Evolutionary conservation across 2,113 vertebrate genomes (phyloP), one percentile per base, ranked within the genome.

Genomic region (Bufo gargarizans): DNA sequence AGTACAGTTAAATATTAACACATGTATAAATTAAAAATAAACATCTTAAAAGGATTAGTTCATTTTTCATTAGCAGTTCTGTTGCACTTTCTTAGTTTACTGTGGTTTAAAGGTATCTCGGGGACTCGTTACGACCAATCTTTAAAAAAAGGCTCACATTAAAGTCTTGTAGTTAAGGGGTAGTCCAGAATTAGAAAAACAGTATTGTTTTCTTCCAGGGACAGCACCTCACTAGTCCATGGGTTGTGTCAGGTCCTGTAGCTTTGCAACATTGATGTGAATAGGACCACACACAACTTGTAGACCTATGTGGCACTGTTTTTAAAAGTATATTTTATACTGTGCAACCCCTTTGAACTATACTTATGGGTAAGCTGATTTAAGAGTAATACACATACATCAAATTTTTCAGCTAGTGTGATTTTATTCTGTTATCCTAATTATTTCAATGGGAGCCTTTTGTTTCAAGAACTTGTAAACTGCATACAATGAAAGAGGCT

Each of bases 1-100:
- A 49, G 43, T 20, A 76, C 72, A 49, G 45, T 76, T 76, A 76
- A 55, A 78, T 78, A 78, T 78, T 78, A 78, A 55, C 76, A 55
- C 12, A 78, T 55, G 47, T 55, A 78, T 78, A 55, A 22, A 55
- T 78, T 78, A 78, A 53, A 78, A 55, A 56, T 56, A 80, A 80
- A 80, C 55, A 22, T 22, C 55, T 58, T 58, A 22, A 55, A 78
- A 55, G 76, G 76, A 55, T 55, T 78, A 78, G 5, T 78, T 22
- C 47, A 78, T 53, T n/a, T 78, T 78, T 78, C 76, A 78, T 78
- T 55, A 78, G 49, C 74, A 12, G 14, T 43, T 45, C 22, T 72
- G 33, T 33, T 72, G 43, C 13, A 45, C 67, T 72, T 65, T 65
- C 20, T 13, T 3, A 13, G 14, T 3, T 61, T 71, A 22, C 12